These are phyloP conservation scores for Branchellion lobata DNA, from an alignment of 2,888 invertebrate genomes.

Conservation along the genomic window DNA sequence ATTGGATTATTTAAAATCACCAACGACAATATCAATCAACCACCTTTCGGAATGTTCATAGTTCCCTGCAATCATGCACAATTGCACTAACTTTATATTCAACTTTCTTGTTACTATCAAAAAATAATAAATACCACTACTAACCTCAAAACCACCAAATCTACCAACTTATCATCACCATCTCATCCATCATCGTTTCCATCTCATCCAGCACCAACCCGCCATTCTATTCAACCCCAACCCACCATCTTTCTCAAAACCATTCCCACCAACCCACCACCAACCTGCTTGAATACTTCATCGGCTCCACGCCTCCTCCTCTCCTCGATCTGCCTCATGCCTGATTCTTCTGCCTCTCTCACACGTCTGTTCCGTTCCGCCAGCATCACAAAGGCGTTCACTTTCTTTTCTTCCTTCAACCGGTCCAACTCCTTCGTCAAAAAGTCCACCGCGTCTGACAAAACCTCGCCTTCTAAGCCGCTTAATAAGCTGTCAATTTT, in stretches of 20 bases:
- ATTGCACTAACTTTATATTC: too few relatives aligned
- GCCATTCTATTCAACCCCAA: too few relatives aligned
- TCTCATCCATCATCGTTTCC: too few relatives aligned
- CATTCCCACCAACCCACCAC: not conserved
- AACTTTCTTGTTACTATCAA: too few relatives aligned
- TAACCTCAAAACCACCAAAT: too few relatives aligned
- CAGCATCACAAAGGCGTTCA: constrained; percentile 76
- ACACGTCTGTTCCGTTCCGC: constrained; percentile 76
- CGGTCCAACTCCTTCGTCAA: constrained; percentile 77
- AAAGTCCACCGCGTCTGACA: constrained; percentile 74
- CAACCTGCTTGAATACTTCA: constrained; percentile 74
- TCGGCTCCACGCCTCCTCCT: constrained; percentile 74
- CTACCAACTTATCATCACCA: too few relatives aligned
- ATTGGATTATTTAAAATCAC: too few relatives aligned
- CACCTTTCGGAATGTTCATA: too few relatives aligned
- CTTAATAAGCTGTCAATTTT: constrained; percentile 68
- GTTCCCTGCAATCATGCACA: too few relatives aligned
- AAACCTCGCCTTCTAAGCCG: constrained; percentile 71
- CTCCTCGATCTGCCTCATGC: constrained; percentile 75
- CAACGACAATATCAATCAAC: too few relatives aligned
- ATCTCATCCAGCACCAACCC: too few relatives aligned
- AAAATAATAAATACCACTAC: too few relatives aligned
- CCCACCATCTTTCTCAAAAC: not conserved
- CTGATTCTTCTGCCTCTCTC: constrained; percentile 79
- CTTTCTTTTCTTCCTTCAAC: constrained; percentile 75